Base-by-base conservation (phyloP, 2,797 vertebrate species). In the Danio choprae region DNA sequence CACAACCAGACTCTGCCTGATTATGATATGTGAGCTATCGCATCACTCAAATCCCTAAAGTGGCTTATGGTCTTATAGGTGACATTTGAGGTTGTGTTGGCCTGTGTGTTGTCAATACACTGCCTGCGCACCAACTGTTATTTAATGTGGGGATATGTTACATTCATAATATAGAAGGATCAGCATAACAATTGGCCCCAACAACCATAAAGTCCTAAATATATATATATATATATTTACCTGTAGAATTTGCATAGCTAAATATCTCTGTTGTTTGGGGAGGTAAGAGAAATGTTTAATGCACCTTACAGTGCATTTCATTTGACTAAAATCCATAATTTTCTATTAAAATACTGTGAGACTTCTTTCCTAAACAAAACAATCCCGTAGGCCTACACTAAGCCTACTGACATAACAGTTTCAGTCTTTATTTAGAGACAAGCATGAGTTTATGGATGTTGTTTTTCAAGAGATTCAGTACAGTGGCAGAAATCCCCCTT, bases 1-100 rank as follows among this genome's bases (percentile, higher is more conserved):
- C 80, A 75, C 77, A 81, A 80, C 81, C 87, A 88, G 79, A 83
- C 83, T 80, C 82, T 48, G 79, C 82, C 73, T 84, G 82, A 88
- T 84, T 83, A 85, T 86, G 53, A 77, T 78, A 77, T 53, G 58
- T 63, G 68, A 82, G 68, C 22, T 58, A 55, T 82, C 68, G 50
- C 67, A 75, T 60, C 79, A 67, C 50, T 53, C 16, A 51, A 77
- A 36, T 36, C 82, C 75, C 74, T 40, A 72, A 81, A 80, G 46
- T 62, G 80, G 78, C 65, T 82, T 84, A 67, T 46, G 69, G 77
- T 75, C 64, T 65, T 56, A 72, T 63, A 77, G 78, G 78, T 84
- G 78, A 80, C 74, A 77, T 84, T 81, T 77, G 36, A 78, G 41
- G 65, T 55, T 69, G 50, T 59, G 67, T 38, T 46, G 29, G 55